phyloP scores from a whole-genome alignment of 92 coral and sea anemone species.

The Montipora capitata region DNA sequence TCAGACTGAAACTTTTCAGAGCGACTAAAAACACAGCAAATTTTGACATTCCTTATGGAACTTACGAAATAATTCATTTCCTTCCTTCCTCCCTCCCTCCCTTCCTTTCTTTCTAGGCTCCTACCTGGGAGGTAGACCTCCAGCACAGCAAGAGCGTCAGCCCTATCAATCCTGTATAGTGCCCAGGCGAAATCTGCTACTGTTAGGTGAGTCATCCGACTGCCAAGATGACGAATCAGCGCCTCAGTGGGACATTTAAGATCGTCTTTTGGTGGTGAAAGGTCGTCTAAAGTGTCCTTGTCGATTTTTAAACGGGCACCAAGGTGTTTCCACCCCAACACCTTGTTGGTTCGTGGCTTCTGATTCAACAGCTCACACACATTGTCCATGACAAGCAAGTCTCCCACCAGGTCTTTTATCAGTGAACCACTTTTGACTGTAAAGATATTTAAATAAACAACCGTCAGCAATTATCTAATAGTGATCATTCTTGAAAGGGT shows the following conservation, averaged over 20 bases:
- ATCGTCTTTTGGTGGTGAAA: conserved; percentile 6
- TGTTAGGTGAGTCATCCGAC: not conserved
- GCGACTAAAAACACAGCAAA: not conserved
- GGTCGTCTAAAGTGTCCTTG: conserved; percentile 38
- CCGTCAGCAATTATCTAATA: not conserved
- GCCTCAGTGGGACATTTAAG: conserved; percentile 45
- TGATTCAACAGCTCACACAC: conserved; percentile 41
- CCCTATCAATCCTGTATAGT: conserved; percentile 7
- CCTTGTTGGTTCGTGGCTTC: conserved; percentile 13
- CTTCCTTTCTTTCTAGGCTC: not conserved
- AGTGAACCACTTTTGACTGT: conserved; percentile 15
- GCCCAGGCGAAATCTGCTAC: conserved; percentile 3
- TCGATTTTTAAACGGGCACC: conserved; percentile 1
- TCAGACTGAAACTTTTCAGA: not conserved
- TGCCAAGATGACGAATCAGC: conserved; percentile 27
- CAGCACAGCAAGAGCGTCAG: conserved; percentile 24
- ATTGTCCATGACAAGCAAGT: conserved; percentile 36
- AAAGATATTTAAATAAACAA: not conserved
- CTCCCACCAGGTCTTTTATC: conserved; percentile 39
- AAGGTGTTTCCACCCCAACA: conserved; percentile 22
- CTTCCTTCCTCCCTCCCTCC: not conserved
- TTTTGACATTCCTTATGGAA: not conserved
- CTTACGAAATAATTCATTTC: not conserved
- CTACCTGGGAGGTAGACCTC: conserved; percentile 39
- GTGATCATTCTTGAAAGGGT: not conserved